phyloP scores from a whole-genome alignment of 2,797 vertebrate species.

The Sylvia borin region DNA sequence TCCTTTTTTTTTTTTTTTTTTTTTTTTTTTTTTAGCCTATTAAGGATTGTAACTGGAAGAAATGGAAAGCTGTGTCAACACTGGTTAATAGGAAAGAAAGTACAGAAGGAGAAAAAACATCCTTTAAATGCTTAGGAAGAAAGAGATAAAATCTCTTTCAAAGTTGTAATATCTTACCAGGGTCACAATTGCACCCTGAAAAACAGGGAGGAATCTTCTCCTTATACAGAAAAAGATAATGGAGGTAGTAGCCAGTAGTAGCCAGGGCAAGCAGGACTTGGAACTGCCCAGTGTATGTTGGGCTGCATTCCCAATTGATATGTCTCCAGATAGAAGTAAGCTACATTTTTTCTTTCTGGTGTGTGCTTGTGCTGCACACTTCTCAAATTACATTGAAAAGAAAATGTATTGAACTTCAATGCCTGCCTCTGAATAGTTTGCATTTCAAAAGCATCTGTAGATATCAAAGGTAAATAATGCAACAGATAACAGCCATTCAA shows the following conservation, averaged over 20 bases:
- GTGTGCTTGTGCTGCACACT: background rate
- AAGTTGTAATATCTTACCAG: background rate
- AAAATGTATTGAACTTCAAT: background rate
- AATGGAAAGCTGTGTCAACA: background rate
- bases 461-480: constrained; percentile 1
- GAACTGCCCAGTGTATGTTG: background rate
- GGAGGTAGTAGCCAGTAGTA: background rate
- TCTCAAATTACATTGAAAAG: background rate
- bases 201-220: background rate
- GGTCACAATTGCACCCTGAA: background rate
- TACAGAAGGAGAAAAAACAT: background rate
- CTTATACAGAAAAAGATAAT: background rate
- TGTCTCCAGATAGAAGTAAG: background rate
- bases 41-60: background rate
- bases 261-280: background rate
- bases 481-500: background rate
- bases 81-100: background rate
- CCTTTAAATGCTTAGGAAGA: background rate
- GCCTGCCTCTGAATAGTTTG: background rate
- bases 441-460: background rate
- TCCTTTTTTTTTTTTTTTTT: background rate
- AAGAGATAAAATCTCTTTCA: background rate
- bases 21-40: background rate
- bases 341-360: background rate
- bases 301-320: background rate